Base-by-base conservation (phyloP, 2,113 vertebrate species). In the Lamprotornis superbus region DNA sequence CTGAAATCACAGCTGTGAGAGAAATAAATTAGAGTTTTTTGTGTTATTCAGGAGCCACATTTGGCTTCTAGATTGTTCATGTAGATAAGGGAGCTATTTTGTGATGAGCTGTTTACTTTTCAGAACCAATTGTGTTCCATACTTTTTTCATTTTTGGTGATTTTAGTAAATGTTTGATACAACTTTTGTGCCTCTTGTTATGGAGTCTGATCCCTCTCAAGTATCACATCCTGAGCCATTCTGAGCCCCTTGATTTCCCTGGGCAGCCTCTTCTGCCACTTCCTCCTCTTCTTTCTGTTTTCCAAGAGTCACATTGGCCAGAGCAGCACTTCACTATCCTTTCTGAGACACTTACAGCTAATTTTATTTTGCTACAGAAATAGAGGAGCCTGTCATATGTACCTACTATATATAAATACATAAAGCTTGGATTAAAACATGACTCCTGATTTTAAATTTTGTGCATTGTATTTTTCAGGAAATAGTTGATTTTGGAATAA, bases 201-300 rank as follows among this genome's bases (percentile, higher is more conserved):
- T 1, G 50, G 9, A 59, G 33, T 39, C 56, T 46, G 20, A 30
- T 81, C 25, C 0, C 0, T 50, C 68, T 83, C 15, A 18, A 11
- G 39, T 33, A 27, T 37, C 30, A 4, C 33, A 21, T 75, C 44
- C 30, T 0, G 2, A 50, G 47, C 53, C 18, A 8, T 0, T 1
- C 33, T n/a, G 90, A 82, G 24, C 55, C 5, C 2, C 49, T 75
- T 2, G 7, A 40, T 64, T 59, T 60, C 55, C 14, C n/a, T 71
- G 56, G 35, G 33, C 14, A 75, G 27, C 28, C 5, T 33, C 25
- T 80, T 56, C 50, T 44, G n/a, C 47, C 4, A 3, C 46, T 69
- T 70, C 9, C 40, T 68, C 37, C 16, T 40, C 40, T 68, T n/a
- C 16, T 40, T 95, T 80, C 31, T 53, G 3, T 76, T 89, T 86